Evolutionary conservation across 2,113 vertebrate species (phyloP), one percentile per base, ranked within the genome.

Genomic region (Pterocles orientalis): DNA sequence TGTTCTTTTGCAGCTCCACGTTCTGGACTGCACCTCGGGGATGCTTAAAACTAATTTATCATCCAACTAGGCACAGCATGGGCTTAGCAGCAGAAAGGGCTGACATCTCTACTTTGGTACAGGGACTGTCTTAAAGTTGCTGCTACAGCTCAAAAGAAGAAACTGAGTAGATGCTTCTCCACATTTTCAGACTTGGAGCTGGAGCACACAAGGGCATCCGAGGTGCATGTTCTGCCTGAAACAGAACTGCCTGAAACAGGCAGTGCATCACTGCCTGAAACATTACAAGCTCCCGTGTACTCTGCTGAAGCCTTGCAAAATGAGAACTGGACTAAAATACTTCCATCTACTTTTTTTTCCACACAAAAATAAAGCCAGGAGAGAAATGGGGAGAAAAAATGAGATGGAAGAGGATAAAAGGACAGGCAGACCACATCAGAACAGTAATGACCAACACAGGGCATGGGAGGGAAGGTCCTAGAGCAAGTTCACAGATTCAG

Each of bases 11-110:
- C 50, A 8, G 62, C 1, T 1, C 34, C 70, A 45, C 2, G 0
- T 34, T 66, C 66, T 66, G 48, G 36, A 10, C 7, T 2, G 70
- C 41, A 57, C 79, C 39, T 72, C 13, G 0, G 66, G 90, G 82
- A 77, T 53, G 75, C 88, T 82, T 68, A 28, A 76, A 95, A 79
- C 88, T 86, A 53, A 95, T 93, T 94, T 92, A 94, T 86, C 75
- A 85, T 51, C 70, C 90, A 91, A 62, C 47, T 51, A 84, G 48
- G 82, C 92, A 91, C 82, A 95, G 84, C 73, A 24, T 6, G 70
- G 34, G 65, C 23, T 70, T 16, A 70, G 56, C 33, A 85, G 61
- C 68, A 75, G 56, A 50, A 92, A 89, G 36, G 56, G 61, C 31
- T 23, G 36, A 51, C 19, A 5, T 16, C 73, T 84, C 70, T 68